phyloP scores from a whole-genome alignment of 2,113 vertebrate species.

The Anolis sagrei region DNA sequence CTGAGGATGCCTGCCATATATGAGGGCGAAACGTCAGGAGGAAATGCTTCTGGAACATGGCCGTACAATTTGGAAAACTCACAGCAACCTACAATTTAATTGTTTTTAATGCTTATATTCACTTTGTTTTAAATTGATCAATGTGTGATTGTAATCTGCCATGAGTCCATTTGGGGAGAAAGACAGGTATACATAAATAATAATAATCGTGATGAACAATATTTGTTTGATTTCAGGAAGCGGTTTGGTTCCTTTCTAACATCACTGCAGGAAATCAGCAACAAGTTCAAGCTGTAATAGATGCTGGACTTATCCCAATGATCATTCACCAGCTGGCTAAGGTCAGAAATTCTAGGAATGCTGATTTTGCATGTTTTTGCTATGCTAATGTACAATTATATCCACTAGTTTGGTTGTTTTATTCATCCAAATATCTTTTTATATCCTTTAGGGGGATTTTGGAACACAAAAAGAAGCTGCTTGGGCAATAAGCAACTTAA shows the following conservation, averaged over 20 bases:
- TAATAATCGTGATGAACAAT: background rate
- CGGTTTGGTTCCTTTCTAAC: constrained; percentile 99
- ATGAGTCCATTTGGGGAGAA: too few relatives aligned
- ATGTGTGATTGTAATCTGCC: too few relatives aligned
- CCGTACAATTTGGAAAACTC: too few relatives aligned
- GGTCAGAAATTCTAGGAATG: constrained; percentile 77
- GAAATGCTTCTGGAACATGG: too few relatives aligned
- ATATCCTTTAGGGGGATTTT: constrained; percentile 91
- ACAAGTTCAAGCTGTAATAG: constrained; percentile 98
- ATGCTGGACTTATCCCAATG: constrained; percentile 98
- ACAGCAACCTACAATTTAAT: too few relatives aligned
- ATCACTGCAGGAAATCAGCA: constrained; percentile 99
- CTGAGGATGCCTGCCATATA: too few relatives aligned
- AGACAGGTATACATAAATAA: too few relatives aligned
- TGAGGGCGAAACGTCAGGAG: too few relatives aligned
- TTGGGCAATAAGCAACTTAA: constrained; percentile 99
- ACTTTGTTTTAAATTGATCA: too few relatives aligned
- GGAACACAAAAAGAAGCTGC: constrained; percentile 99
- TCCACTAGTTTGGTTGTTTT: constrained; percentile 52
- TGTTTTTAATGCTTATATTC: too few relatives aligned
- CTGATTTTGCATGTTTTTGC: constrained; percentile 59
- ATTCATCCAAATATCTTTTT: constrained; percentile 60
- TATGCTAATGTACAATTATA: constrained; percentile 52
- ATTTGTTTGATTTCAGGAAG: constrained; percentile 85
- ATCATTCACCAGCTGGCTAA: constrained; percentile 99